Base-by-base conservation (phyloP, 1,140 invertebrate species). In the Drosophila fuyamai region DNA sequence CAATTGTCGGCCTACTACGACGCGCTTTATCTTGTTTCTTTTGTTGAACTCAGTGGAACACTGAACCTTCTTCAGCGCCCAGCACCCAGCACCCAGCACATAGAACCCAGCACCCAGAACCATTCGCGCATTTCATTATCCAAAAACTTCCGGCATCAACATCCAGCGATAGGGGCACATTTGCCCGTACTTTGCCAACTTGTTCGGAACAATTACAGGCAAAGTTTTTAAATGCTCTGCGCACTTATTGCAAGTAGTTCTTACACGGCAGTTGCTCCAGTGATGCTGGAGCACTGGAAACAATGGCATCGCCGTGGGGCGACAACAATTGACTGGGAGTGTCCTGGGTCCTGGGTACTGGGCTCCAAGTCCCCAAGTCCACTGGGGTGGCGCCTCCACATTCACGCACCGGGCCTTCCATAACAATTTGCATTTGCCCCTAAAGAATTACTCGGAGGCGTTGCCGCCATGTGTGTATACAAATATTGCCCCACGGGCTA, bases 91-190 rank as follows among this genome's bases (percentile, higher is more conserved):
- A 8, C 29, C 29, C 29, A 32, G 29, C 29, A 32, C 4, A 23
- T 23, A 23, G 23, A 23, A 23, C 29, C 29, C 29, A 7, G 8
- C 44, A 16, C 29, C 29, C 54, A 18, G 14, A 9, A 50, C 54
- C 73, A n/a, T 57, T 43, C 65, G 23, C 62, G 53, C 82, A 73
- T 78, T 79, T 82, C 83, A 88, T 85, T 85, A 86, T 85, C 78
- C 60, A 59, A 71, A 79, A 81, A 78, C 82, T 85, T 84, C 81
- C 77, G 78, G 54, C 63, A 67, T 81, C 53, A 66, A 56, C 67
- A 75, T 41, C 67, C 67, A 79, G 79, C 79, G 66, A 76, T 83
- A 76, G 79, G 68, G 66, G 70, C 48, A 76, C 75, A 88, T 82
- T 79, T 75, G 74, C 50, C 41, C 55, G 40, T 46, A 76, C 74